Evolutionary conservation across 1,140 invertebrate species (phyloP).

Genomic region (Hylaeus anthracinus): DNA sequence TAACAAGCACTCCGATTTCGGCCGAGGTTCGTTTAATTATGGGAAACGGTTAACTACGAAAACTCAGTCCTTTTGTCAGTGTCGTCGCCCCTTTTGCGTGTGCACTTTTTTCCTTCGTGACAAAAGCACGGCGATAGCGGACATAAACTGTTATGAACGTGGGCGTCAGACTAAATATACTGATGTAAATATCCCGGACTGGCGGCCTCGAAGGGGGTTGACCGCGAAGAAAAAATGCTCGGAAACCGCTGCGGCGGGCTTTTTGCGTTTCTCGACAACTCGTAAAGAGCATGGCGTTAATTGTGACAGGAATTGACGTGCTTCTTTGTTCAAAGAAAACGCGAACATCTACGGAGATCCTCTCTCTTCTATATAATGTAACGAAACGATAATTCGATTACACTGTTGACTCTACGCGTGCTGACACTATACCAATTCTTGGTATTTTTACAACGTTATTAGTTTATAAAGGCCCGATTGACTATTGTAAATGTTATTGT

Average conservation of each 20-base stretch:
- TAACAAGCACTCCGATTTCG: no score
- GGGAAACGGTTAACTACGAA: no score
- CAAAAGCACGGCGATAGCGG: constrained; percentile 62
- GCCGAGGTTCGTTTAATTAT: not conserved
- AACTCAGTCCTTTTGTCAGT: constrained; percentile 7
- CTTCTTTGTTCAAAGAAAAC: constrained; percentile 9
- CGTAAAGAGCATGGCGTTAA: constrained; percentile 34
- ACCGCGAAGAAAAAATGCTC: constrained; percentile 45
- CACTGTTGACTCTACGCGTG: no score
- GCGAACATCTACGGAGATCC: not conserved
- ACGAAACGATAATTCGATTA: not conserved
- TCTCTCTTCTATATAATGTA: not conserved
- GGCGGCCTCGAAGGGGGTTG: constrained; percentile 46
- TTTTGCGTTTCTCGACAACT: constrained; percentile 23
- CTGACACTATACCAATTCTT: no score
- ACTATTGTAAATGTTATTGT: no score
- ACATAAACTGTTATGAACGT: constrained; percentile 63
- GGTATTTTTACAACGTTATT: no score
- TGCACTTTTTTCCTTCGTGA: constrained; percentile 49
- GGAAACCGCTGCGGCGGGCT: not conserved
- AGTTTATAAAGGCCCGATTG: no score
- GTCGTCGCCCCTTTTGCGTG: not conserved
- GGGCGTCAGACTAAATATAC: constrained; percentile 65
- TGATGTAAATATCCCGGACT: constrained; percentile 58
- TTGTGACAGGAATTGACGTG: constrained; percentile 28